Percentiles rank a stretch among this genome's conserved stretches.
Evolutionary conservation across 2,113 vertebrate genomes (phyloP).

Genomic region (Butorides virescens): DNA sequence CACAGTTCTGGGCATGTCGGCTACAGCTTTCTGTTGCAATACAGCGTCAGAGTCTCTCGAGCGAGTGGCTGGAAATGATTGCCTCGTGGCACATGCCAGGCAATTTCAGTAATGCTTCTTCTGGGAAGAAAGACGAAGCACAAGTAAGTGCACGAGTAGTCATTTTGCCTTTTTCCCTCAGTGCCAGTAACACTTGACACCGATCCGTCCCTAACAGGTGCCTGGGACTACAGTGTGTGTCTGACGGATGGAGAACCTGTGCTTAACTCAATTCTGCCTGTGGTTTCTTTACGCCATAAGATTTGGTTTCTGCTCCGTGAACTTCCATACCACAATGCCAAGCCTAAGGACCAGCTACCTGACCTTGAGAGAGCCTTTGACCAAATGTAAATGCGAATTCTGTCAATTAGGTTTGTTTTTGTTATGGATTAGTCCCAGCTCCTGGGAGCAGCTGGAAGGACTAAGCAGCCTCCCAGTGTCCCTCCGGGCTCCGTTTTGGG

Average conservation of each 20-base stretch:
- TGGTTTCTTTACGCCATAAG: fast-evolving
- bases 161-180: neutral
- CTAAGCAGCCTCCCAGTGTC: neutral
- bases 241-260: neutral
- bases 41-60: neutral
- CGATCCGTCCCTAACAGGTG: neutral
- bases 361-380: neutral
- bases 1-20: fast-evolving
- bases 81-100: fast-evolving
- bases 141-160: neutral
- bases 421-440: neutral
- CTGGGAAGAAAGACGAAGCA: neutral
- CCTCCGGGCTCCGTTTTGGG: neutral
- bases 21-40: neutral
- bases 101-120: neutral
- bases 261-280: neutral
- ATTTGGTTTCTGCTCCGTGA: neutral
- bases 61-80: neutral
- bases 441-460: neutral
- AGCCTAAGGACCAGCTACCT: neutral
- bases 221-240: neutral
- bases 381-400: neutral
- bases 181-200: neutral
- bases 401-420: neutral
- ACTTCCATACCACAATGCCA: fast-evolving